Percentiles rank a stretch among this genome's conserved stretches.
These are phyloP conservation scores for Leptinotarsa rubiginosa DNA, from an alignment of 2,888 invertebrate genomes.

Conservation along the genomic window DNA sequence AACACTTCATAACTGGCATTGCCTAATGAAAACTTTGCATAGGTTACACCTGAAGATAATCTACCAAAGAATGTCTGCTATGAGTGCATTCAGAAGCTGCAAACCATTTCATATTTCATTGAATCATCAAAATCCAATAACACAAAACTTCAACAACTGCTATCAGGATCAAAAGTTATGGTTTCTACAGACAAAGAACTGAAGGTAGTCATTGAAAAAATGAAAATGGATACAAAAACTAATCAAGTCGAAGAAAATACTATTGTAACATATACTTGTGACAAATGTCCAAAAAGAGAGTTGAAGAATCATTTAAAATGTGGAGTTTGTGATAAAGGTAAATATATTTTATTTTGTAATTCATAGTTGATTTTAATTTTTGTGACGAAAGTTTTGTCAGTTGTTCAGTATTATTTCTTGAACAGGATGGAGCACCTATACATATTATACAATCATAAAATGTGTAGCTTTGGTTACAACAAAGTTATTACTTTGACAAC, in stretches of 20 bases:
- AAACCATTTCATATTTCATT: background rate
- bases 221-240: background rate
- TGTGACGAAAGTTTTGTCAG: too few species aligned
- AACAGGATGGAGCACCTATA: too few species aligned
- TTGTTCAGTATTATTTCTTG: too few species aligned
- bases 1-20: background rate
- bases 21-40: background rate
- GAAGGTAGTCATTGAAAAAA: background rate
- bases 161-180: conserved; percentile 5
- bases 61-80: background rate
- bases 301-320: conserved; percentile 1
- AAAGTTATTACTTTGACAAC: too few species aligned
- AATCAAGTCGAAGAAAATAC: background rate
- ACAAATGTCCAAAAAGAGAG: background rate
- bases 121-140: background rate
- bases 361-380: background rate
- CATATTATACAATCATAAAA: too few species aligned
- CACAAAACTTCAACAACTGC: background rate
- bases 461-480: too few species aligned
- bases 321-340: conserved; percentile 1
- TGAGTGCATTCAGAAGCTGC: background rate
- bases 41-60: background rate
- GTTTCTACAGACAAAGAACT: background rate
- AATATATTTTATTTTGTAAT: background rate
- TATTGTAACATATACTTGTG: background rate